Percentiles rank a stretch among this genome's conserved stretches.
Conservation (phyloP, 2,797 vertebrate species). For the Morus bassanus region DNA sequence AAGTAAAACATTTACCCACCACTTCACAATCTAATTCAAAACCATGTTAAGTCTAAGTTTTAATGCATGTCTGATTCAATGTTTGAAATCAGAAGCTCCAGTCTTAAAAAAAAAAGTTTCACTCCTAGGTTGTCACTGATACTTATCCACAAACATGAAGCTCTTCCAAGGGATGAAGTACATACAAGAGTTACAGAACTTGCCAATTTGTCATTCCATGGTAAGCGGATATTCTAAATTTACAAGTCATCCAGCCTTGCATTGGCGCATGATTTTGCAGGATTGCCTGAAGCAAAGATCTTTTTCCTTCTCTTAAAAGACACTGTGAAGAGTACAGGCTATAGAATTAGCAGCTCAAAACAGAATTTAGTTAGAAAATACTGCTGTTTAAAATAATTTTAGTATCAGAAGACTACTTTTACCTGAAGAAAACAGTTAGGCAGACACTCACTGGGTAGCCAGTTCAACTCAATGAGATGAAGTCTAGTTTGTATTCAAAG, state of each 20-base stretch:
- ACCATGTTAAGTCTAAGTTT: not conserved
- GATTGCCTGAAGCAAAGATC: not conserved
- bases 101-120: not conserved
- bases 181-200: not conserved
- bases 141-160: not conserved
- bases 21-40: not conserved
- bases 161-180: not conserved
- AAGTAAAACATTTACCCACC: accelerated
- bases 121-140: not conserved
- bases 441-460: not conserved
- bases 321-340: not conserved
- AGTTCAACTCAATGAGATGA: not conserved
- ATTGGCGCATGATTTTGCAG: not conserved
- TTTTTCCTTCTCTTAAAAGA: not conserved
- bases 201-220: not conserved
- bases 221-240: not conserved
- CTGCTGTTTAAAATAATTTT: not conserved
- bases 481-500: not conserved
- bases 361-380: not conserved
- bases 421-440: not conserved
- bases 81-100: not conserved
- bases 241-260: not conserved
- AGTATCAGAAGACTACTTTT: not conserved
- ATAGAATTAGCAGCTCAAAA: not conserved
- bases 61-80: not conserved